Evolutionary conservation across 2,888 invertebrate species (phyloP).

Genomic region (Crematogaster levior): DNA sequence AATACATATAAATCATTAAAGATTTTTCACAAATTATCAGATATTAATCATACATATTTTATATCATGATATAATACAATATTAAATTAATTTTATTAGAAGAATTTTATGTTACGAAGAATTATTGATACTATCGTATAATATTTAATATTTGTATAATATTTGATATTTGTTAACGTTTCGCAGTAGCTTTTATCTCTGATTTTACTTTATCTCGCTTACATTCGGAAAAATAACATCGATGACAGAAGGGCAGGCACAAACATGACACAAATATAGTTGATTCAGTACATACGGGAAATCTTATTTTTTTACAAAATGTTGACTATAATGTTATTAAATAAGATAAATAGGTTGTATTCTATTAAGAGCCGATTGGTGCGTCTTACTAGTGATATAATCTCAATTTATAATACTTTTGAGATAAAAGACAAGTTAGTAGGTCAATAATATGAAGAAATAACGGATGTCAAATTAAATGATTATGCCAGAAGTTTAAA

Average conservation of each 20-base stretch:
- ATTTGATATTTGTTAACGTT: not conserved
- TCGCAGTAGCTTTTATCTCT: not conserved
- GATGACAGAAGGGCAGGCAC: not conserved
- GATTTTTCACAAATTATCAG: not conserved
- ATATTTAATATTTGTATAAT: conserved; percentile 12
- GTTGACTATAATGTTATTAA: conserved; percentile 4
- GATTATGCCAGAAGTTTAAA: conserved; percentile 31
- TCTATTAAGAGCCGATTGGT: not conserved
- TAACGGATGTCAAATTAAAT: conserved; percentile 3
- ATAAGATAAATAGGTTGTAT: not conserved
- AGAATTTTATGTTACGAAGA: not conserved
- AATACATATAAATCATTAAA: not conserved
- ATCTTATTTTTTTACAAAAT: not conserved
- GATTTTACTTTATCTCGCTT: conserved; percentile 32
- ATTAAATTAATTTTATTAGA: not conserved
- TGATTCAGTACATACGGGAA: not conserved
- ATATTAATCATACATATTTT: not conserved
- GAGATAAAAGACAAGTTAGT: not conserved
- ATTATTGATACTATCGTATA: too few species aligned
- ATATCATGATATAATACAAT: not conserved
- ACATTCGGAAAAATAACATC: conserved; percentile 15
- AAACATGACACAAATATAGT: conserved; percentile 19
- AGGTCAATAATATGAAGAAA: not conserved
- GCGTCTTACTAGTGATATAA: not conserved
- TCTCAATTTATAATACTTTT: not conserved